Evolutionary conservation across 2,113 vertebrate genomes (phyloP), one percentile per base, ranked within the genome.

Genomic region (Chamaea fasciata): DNA sequence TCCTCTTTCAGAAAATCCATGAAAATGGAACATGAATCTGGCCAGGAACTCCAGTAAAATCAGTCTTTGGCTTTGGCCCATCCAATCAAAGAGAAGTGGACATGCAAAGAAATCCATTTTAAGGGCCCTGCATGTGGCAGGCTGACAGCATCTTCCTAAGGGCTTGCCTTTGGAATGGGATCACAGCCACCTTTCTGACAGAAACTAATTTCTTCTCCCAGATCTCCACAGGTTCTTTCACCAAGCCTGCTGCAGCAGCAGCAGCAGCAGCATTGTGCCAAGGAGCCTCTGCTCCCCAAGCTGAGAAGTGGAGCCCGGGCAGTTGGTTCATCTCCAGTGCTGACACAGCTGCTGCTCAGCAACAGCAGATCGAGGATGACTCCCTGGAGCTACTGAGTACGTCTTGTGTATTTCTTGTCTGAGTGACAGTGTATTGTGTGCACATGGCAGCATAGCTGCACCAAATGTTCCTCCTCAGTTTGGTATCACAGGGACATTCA

Each of bases 181-280:
- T n/a, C n/a, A n/a, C n/a, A n/a, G n/a, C n/a, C n/a, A n/a, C n/a
- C n/a, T n/a, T n/a, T n/a, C n/a, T n/a, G n/a, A n/a, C n/a, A n/a
- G n/a, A n/a, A n/a, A 49, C 22, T 49, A 11, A 49, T 49, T 49
- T 49, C 47, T 49, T 23, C 12, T 24, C 47, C 68, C 95, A 99
- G 99, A 99, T 99, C 96, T 99, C 99, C 73, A 99, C 98, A 0
- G 99, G 99, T 91, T 99, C 99, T 4, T 98, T 99, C 87, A 97
- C 99, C 92, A 98, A 99, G 87, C 98, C 98, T 44, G 96, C 98
- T 15, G 98, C 98, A 3, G 59, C n/a, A 87, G 98, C 46, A 46
- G 46, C 98, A 92, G 98, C 98, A 75, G 50, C 27, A 50, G 13
- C 23, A 4, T 30, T 52, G 19, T n/a, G 12, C 24, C 9, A 99